A percentile compares a stretch with the other conserved stretches of the same genome.
These are phyloP conservation scores for Halcyon malimbica DNA, from an alignment of 2,113 vertebrate species.

Conservation along the genomic window DNA sequence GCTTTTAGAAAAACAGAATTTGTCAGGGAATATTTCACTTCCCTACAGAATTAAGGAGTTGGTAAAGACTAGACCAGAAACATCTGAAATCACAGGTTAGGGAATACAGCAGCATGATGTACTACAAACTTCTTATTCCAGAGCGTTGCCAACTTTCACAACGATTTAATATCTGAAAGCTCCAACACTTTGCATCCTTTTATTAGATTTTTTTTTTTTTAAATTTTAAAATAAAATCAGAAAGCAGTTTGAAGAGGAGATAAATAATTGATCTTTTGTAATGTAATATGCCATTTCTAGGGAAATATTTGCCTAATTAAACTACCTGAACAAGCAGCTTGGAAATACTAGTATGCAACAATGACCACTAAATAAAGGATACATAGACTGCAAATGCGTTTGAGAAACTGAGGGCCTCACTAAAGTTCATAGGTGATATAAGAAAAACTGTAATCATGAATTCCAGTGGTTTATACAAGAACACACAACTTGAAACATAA, in stretches of 20 bases:
- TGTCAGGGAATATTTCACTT: slow-evolving; percentile 26
- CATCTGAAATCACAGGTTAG: slow-evolving; percentile 30
- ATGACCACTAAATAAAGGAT: not conserved
- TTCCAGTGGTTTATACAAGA: not conserved
- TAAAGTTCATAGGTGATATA: not conserved
- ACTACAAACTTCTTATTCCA: not conserved
- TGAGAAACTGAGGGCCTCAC: not conserved
- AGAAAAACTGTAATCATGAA: not conserved
- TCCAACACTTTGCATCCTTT: not conserved
- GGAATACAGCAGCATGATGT: slow-evolving; percentile 11
- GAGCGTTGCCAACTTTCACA: not conserved
- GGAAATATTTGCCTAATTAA: not conserved
- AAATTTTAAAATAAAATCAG: not conserved
- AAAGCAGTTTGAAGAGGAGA: not conserved
- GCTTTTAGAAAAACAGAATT: slow-evolving; percentile 47
- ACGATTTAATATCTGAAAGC: not conserved
- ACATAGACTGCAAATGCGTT: not conserved
- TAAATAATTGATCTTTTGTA: not conserved
- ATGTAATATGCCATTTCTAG: not conserved
- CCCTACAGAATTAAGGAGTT: slow-evolving; percentile 25
- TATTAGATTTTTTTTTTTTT: not conserved
- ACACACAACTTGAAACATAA: not conserved
- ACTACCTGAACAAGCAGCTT: not conserved
- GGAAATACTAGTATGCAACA: not conserved
- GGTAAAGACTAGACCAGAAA: slow-evolving; percentile 22